A percentile compares a stretch with the other conserved stretches of the same genome.
Evolutionary conservation across 2,888 invertebrate species (phyloP).

Genomic region (Heliconius sara): DNA sequence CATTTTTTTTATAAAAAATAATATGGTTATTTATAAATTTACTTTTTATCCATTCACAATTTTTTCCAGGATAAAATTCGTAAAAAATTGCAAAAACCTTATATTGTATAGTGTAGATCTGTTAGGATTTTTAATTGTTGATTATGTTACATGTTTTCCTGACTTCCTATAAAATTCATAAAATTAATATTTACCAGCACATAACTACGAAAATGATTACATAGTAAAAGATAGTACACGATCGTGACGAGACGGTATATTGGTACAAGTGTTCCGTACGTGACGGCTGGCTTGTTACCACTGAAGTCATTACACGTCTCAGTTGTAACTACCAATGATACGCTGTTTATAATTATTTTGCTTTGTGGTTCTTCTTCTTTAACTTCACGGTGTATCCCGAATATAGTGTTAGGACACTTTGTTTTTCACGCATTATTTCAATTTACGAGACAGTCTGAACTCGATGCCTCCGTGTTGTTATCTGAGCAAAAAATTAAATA

Average conservation of each 20-base stretch:
- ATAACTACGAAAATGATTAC: constrained; percentile 1
- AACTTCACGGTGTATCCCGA: background rate
- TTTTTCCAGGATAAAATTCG: too few species aligned
- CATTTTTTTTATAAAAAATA: background rate
- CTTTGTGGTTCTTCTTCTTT: background rate
- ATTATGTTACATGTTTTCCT: background rate
- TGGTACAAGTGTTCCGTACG: constrained; percentile 55
- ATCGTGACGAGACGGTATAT: constrained; percentile 70
- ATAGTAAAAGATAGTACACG: constrained; percentile 18
- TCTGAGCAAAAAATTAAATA: background rate
- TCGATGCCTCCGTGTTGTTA: background rate
- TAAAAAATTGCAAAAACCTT: too few species aligned
- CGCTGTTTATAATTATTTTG: background rate
- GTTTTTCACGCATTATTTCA: background rate
- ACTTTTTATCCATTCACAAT: too few species aligned
- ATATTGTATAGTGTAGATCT: too few species aligned
- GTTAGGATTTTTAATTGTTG: background rate
- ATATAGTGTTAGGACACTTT: background rate
- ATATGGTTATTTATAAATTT: background rate
- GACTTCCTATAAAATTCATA: background rate
- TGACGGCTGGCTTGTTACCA: constrained; percentile 48
- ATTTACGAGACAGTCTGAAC: too few species aligned
- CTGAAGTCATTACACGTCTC: constrained; percentile 49
- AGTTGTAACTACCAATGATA: constrained; percentile 34
- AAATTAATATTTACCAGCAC: background rate